A percentile compares a stretch with the other conserved stretches of the same genome.
phyloP scores from a whole-genome alignment of 2,113 vertebrate genomes.

The Calypte anna region DNA sequence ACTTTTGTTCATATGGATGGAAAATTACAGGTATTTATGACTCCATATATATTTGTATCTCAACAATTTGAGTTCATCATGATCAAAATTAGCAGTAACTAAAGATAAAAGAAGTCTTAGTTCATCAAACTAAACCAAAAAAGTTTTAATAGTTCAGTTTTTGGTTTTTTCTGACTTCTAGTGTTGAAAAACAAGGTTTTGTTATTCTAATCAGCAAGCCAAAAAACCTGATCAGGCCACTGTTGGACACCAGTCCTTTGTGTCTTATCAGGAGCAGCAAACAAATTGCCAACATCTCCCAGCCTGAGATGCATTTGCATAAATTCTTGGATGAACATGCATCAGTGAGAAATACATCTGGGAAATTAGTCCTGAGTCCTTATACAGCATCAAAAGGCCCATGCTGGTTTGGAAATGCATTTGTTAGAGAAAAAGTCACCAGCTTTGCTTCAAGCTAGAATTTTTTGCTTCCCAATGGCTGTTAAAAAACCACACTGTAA shows the following conservation, averaged over 20 bases:
- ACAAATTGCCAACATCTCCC: background rate
- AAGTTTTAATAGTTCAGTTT: background rate
- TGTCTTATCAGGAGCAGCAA: background rate
- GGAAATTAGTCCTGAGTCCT: background rate
- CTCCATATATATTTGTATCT: background rate
- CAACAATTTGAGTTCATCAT: background rate
- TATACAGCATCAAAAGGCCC: background rate
- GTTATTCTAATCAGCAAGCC: background rate
- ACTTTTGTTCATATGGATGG: background rate
- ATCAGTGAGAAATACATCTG: background rate
- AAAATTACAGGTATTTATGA: background rate
- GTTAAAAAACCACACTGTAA: background rate
- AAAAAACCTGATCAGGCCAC: background rate
- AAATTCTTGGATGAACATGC: background rate
- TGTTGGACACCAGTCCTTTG: background rate
- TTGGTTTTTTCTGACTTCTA: background rate
- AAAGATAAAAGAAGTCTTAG: background rate
- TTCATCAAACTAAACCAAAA: background rate
- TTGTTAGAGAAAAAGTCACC: background rate
- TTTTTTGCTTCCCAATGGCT: background rate
- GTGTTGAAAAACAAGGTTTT: background rate
- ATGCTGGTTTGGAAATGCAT: background rate
- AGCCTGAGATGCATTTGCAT: constrained; percentile 6
- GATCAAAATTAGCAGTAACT: background rate
- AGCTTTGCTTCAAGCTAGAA: background rate